Evolutionary conservation across 2,888 invertebrate species (phyloP).

Genomic region (Glaucopsyche alexis): DNA sequence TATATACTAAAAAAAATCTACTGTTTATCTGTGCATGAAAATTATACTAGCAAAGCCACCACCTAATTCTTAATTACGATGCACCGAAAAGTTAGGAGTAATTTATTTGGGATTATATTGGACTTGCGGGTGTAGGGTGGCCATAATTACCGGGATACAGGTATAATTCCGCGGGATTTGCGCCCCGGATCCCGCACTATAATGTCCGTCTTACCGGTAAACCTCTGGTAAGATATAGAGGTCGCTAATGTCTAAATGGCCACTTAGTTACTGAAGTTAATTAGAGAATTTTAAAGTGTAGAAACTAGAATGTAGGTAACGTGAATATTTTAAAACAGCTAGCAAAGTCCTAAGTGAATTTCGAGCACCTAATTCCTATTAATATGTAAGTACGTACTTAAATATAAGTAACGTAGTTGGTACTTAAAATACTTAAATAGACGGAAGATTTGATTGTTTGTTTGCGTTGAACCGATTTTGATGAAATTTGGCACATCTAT

Average conservation of each 20-base stretch:
- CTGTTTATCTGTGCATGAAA: background rate
- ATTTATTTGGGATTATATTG: conserved; percentile 67
- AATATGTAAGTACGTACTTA: no score
- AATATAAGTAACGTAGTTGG: no score
- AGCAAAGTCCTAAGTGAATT: no score
- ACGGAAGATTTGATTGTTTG: no score
- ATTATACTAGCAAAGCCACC: background rate
- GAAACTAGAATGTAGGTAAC: background rate
- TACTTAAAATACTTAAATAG: no score
- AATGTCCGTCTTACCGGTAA: conserved; percentile 36
- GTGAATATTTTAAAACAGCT: no score
- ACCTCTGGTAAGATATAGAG: conserved; percentile 16
- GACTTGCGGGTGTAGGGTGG: conserved; percentile 47
- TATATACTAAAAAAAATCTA: background rate
- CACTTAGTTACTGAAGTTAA: background rate
- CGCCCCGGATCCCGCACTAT: conserved; percentile 38
- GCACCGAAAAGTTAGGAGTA: conserved; percentile 50
- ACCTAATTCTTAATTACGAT: conserved; percentile 5
- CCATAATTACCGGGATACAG: conserved; percentile 41
- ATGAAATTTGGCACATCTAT: no score
- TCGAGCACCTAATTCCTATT: no score
- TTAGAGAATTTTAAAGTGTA: background rate
- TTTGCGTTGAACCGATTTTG: no score
- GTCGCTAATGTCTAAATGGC: background rate
- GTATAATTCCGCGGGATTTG: conserved; percentile 38